Evolutionary conservation across 2,888 invertebrate species (phyloP).

Genomic region (Polydrusus cervinus): DNA sequence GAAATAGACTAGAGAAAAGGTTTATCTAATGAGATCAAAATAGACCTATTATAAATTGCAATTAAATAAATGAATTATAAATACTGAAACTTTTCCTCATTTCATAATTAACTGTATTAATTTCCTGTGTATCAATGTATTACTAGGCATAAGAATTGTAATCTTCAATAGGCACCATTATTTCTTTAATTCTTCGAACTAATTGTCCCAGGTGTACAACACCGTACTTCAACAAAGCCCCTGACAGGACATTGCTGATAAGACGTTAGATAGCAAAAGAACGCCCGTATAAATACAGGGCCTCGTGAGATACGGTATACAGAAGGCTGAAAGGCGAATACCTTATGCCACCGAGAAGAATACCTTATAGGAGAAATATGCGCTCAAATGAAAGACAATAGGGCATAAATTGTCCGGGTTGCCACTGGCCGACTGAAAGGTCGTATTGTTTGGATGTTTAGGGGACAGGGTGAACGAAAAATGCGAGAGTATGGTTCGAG

Average conservation of each 20-base stretch:
- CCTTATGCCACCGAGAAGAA: slow-evolving; percentile 61
- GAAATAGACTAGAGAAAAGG: too few relatives aligned
- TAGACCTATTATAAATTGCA: too few relatives aligned
- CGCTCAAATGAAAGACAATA: slow-evolving; percentile 73
- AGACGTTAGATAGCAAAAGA: slow-evolving; percentile 53
- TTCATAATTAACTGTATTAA: neutral
- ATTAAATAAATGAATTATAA: too few relatives aligned
- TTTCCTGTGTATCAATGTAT: neutral
- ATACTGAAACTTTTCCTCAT: too few relatives aligned
- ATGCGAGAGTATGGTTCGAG: slow-evolving; percentile 7
- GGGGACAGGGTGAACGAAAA: slow-evolving; percentile 50
- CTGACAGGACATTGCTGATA: slow-evolving; percentile 49
- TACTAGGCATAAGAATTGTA: neutral
- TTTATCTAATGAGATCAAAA: too few relatives aligned
- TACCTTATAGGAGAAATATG: slow-evolving; percentile 69
- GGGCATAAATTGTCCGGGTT: slow-evolving; percentile 70
- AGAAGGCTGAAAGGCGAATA: slow-evolving; percentile 45
- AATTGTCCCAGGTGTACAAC: slow-evolving; percentile 52
- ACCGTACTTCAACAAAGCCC: slow-evolving; percentile 43
- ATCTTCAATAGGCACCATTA: neutral
- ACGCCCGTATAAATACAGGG: slow-evolving; percentile 51
- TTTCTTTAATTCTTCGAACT: slow-evolving; percentile 41
- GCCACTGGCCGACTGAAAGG: slow-evolving; percentile 62
- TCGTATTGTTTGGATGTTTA: slow-evolving; percentile 61
- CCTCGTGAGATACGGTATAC: slow-evolving; percentile 66